Base-by-base conservation (phyloP, 2,113 vertebrate genomes). In the Desmodus rotundus region DNA sequence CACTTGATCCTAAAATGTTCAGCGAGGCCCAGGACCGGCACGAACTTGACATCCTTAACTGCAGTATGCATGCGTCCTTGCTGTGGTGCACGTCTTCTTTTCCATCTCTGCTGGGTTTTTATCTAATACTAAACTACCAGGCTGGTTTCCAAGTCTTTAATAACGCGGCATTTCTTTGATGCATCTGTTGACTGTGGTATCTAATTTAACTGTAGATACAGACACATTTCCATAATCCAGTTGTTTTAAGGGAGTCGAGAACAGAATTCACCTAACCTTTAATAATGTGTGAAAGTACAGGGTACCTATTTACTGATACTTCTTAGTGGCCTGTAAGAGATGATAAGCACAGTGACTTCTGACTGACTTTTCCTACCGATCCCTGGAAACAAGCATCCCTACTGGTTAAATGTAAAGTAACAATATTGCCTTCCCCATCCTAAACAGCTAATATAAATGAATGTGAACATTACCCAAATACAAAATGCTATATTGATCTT, bases 91-190 rank as follows among this genome's bases (percentile, higher is more conserved):
- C 4, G 19, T 78, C 38, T 47, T 47, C 36, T 61, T 80, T 36
- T 73, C 86, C 17, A 58, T 41, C 50, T 61, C 82, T 36, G 45
- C 2, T 89, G 61, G 47, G 45, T 82, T 89, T 94, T 92, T 76
- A 93, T 45, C 47, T 58, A 61, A 85, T 38, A n/a, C 41, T 73
- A 50, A 95, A 84, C 38, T 22, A 58, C 56, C n/a, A n/a, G 24
- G 47, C 89, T 80, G 31, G 45, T 84, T 83, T 92, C 89, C 83
- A 78, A 47, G 31, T 58, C 28, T 95, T 89, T 77, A 77, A 33
- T 52, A 94, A 92, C 41, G 54, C 28, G 56, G 43, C 63, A 82
- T 88, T 76, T 96, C 70, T 93, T 78, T 92, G 58, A 82, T 68
- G 47, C 28, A 86, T 94, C 87, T 97, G 74, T 28, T 89, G 82